These are phyloP conservation scores for Pachycephus smyrnensis DNA, from an alignment of 2,888 invertebrate genomes.

Conservation along the genomic window DNA sequence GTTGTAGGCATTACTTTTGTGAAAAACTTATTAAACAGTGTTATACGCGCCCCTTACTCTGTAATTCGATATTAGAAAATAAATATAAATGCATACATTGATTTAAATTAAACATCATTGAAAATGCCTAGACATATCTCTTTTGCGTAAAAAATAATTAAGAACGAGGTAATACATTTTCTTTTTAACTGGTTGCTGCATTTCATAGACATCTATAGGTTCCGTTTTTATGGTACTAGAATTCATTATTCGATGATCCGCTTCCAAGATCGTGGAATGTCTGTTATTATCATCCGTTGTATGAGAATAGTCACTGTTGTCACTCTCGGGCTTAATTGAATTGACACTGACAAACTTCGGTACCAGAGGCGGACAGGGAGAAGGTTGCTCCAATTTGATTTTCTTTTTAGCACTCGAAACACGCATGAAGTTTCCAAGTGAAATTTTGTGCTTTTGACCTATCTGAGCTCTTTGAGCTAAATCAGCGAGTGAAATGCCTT, in stretches of 20 bases:
- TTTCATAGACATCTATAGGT: constrained; percentile 52
- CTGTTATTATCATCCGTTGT: constrained; percentile 51
- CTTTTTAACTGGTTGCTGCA: constrained; percentile 30
- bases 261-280: constrained; percentile 45
- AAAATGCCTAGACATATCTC: neutral
- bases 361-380: constrained; percentile 62
- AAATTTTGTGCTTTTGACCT: constrained; percentile 69
- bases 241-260: constrained; percentile 46
- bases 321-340: constrained; percentile 54
- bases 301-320: constrained; percentile 58
- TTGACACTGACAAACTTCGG: constrained; percentile 62
- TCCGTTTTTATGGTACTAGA: constrained; percentile 52
- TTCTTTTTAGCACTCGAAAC: constrained; percentile 68
- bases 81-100: too few relatives aligned
- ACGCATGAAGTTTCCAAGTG: constrained; percentile 67
- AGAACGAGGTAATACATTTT: constrained; percentile 41
- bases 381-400: constrained; percentile 53
- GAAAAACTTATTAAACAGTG: too few relatives aligned
- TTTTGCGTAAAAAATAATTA: neutral
- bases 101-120: neutral
- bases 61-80: too few relatives aligned
- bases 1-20: too few relatives aligned
- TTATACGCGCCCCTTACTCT: too few relatives aligned
- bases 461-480: constrained; percentile 70
- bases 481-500: constrained; percentile 81